Evolutionary conservation across 92 coral and sea anemone species (phyloP).

Genomic region (Porites rus): DNA sequence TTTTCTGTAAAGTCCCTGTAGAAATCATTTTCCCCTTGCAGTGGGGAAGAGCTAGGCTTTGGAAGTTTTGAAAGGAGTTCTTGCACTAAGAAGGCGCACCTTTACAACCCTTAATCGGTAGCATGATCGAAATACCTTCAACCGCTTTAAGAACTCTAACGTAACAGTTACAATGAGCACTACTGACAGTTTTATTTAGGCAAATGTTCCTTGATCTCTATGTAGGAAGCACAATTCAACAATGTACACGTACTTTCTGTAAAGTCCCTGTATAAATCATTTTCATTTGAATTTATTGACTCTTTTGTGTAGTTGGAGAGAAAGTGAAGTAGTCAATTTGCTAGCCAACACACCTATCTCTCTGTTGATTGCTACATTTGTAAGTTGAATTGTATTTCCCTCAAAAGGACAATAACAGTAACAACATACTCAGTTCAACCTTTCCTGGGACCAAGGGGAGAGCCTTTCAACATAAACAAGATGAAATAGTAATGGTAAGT

Average conservation of each 20-base stretch:
- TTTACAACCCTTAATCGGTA: background rate
- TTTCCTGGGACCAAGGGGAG: conserved; percentile 25
- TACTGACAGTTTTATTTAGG: too few species aligned
- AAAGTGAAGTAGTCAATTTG: background rate
- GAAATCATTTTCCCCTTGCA: too few species aligned
- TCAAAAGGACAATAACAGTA: conserved; percentile 84
- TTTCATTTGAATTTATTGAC: too few species aligned
- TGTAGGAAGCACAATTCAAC: too few species aligned
- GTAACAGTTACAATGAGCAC: too few species aligned
- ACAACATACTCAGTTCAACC: conserved; percentile 62
- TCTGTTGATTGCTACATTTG: too few species aligned
- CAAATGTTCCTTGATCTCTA: too few species aligned
- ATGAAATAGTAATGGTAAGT: background rate
- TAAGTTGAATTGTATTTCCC: background rate
- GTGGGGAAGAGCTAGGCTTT: background rate
- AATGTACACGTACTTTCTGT: too few species aligned
- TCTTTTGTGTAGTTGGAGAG: background rate
- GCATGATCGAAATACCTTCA: too few species aligned
- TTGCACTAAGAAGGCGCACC: background rate
- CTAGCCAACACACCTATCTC: background rate
- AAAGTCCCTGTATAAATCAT: too few species aligned
- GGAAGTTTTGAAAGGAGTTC: background rate
- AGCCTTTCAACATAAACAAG: background rate
- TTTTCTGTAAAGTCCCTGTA: too few species aligned
- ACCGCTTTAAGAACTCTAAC: too few species aligned